These are phyloP conservation scores for Parazoanthus darwini DNA, from an alignment of 92 coral and sea anemone genomes.

Conservation along the genomic window DNA sequence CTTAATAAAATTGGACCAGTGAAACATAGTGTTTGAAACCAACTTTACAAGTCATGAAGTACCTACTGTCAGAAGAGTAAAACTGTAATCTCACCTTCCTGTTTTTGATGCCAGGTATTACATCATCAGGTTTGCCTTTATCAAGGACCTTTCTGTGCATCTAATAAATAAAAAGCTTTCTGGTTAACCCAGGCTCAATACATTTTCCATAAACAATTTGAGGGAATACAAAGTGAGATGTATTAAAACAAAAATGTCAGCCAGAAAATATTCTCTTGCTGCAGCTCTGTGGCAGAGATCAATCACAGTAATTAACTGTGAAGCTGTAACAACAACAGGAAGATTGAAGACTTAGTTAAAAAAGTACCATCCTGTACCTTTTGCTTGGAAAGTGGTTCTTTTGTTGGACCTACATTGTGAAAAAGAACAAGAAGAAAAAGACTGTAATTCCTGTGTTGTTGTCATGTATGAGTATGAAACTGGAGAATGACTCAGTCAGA, in stretches of 20 bases:
- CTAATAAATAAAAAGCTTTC: constrained; percentile 41
- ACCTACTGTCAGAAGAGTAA: background rate
- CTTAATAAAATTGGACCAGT: no score
- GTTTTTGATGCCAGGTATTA: constrained; percentile 82
- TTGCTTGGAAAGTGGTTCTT: constrained; percentile 90
- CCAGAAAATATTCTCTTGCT: no score
- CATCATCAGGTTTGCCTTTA: constrained; percentile 98
- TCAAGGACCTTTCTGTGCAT: constrained; percentile 98
- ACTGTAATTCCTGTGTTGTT: no score
- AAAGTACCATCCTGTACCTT: constrained; percentile 59
- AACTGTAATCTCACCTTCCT: constrained; percentile 63
- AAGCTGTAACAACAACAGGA: background rate
- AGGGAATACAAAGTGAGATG: background rate
- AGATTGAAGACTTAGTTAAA: no score
- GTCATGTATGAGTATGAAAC: no score
- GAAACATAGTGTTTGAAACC: background rate
- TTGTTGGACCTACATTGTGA: constrained; percentile 65
- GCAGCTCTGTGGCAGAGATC: no score
- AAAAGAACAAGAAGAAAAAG: background rate
- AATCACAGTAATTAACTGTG: background rate
- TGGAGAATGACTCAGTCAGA: no score
- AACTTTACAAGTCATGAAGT: background rate
- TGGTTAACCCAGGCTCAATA: background rate
- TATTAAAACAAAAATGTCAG: no score
- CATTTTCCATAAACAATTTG: background rate